phyloP scores from a whole-genome alignment of 2,888 invertebrate species.

The Nineta flava region DNA sequence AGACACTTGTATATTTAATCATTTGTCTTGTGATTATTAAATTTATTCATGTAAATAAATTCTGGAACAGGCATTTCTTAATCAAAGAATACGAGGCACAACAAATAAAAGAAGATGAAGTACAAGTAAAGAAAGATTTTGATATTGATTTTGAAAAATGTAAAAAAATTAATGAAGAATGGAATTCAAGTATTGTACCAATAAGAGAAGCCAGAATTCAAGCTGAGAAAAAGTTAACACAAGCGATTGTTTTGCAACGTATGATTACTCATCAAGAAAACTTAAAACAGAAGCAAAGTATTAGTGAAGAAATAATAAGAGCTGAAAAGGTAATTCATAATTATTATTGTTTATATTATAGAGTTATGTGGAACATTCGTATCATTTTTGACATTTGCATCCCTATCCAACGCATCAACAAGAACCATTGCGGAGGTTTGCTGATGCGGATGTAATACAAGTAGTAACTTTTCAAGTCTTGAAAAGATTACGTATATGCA shows the following conservation, averaged over 20 bases:
- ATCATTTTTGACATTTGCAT: too few species aligned
- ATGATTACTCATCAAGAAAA: constrained; percentile 25
- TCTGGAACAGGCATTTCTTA: constrained; percentile 16
- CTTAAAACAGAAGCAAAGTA: constrained; percentile 25
- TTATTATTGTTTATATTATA: too few species aligned
- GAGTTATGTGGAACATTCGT: too few species aligned
- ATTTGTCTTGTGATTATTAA: too few species aligned
- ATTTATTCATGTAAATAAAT: too few species aligned
- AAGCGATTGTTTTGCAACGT: constrained; percentile 30
- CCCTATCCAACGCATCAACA: too few species aligned
- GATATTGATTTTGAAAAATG: constrained; percentile 47
- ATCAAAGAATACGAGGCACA: constrained; percentile 16
- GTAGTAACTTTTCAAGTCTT: too few species aligned
- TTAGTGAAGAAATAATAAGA: constrained; percentile 35
- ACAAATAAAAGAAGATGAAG: constrained; percentile 20
- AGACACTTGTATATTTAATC: too few species aligned
- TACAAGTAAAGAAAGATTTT: constrained; percentile 29
- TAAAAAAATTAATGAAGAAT: constrained; percentile 43
- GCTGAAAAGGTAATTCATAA: constrained; percentile 30
- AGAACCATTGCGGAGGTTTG: too few species aligned
- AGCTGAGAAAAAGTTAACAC: constrained; percentile 30
- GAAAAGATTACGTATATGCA: too few species aligned
- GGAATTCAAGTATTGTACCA: constrained; percentile 48
- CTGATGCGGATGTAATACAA: too few species aligned
- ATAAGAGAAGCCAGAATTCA: constrained; percentile 40